Evolutionary conservation across 2,888 invertebrate species (phyloP), one percentile per base, ranked within the genome.

Genomic region (Scotopteryx bipunctaria): DNA sequence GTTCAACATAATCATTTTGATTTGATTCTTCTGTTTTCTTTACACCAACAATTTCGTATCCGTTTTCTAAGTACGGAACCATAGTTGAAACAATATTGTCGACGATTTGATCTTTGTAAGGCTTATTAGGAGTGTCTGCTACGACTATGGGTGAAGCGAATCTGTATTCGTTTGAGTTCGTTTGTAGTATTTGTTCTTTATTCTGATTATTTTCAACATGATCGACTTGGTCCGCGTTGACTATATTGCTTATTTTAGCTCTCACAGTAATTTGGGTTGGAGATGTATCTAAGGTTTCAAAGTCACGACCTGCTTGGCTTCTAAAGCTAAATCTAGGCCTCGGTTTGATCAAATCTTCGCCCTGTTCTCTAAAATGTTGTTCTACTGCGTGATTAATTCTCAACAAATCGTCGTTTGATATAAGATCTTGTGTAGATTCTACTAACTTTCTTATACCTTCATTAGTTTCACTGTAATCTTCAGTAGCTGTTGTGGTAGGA

Each of bases 401-500:
- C 5, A 93, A 63, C 5, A 94, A 86, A 73, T 94, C 94, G 66
- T 93, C 92, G 55, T 92, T 93, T 0, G 92, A 87, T 52, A 94
- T 92, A 5, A 93, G 76, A 71, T 93, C 92, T 68, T 91, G 91
- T 0, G 93, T 93, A 1, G 88, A 92, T 31, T 91, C 91, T 8
- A 93, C 91, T 29, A 93, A 74, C 64, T 83, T 91, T 2, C 86
- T 85, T 29, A 87, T 86, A 1, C 88, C 85, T 29, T 81, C 72
- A 58, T 81, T 63, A 21, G 71, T 73, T 14, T 67, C 66, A 35
- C 71, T 73, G 8, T 55, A 58, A 38, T 15, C 68, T 57, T 29
- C 58, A 29, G 40, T 43, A 19, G 14, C 68, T 25, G 62, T 27
- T 2, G 68, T 63, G 5, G 49, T 53, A 21, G 76, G 71, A 5